These are phyloP conservation scores for Lota lota DNA, from an alignment of 2,113 vertebrate genomes.

Conservation along the genomic window DNA sequence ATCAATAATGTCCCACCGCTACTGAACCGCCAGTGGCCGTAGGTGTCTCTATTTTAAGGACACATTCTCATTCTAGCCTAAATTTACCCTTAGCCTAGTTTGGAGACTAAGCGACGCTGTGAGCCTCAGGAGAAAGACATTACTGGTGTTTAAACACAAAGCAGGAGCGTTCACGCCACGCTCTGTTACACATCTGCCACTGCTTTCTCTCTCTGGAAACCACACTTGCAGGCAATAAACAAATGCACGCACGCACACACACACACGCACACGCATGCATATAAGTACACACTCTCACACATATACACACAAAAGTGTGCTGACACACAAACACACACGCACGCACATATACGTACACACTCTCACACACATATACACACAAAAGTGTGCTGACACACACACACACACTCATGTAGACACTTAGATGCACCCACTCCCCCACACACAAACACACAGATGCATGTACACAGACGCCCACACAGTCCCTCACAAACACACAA, in stretches of 20 bases:
- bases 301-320: background rate
- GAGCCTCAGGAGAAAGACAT: no score
- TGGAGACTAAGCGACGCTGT: background rate
- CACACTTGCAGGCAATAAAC: background rate
- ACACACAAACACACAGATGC: no score
- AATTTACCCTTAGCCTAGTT: constrained; percentile 9
- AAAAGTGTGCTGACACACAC: background rate
- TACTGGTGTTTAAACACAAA: no score
- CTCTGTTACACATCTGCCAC: no score
- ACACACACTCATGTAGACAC: constrained; percentile 24
- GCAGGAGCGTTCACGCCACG: no score
- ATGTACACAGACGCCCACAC: no score
- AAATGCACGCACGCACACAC: background rate
- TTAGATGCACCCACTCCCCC: no score
- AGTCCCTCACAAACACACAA: no score
- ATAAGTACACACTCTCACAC: background rate
- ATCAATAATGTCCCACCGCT: no score
- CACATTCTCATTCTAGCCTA: constrained; percentile 5
- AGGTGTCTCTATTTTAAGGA: constrained; percentile 28
- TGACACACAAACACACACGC: background rate
- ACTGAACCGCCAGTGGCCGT: constrained; percentile 13
- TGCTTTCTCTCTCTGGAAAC: constrained; percentile 1
- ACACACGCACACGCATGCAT: background rate
- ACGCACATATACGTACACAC: constrained; percentile 2
- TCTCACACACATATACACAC: constrained; percentile 3